These are phyloP conservation scores for Etheostoma nigrum DNA, from an alignment of 2,797 vertebrate genomes.

Conservation along the genomic window DNA sequence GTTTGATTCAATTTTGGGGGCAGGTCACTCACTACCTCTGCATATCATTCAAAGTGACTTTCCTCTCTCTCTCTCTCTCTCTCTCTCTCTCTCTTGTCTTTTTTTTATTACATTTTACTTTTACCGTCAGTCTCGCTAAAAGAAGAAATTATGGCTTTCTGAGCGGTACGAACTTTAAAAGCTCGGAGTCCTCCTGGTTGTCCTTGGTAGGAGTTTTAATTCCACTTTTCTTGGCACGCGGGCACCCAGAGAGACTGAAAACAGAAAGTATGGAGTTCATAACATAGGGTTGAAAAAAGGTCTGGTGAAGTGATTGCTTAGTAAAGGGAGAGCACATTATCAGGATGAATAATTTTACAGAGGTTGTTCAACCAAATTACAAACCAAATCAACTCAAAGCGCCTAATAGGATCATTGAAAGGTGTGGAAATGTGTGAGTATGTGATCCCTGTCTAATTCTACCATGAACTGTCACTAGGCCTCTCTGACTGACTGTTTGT, in stretches of 20 bases:
- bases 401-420: slow-evolving; percentile 62
- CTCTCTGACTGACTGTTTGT: slow-evolving; percentile 77
- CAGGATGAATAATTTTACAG: slow-evolving; percentile 61
- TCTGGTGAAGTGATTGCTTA: slow-evolving; percentile 65
- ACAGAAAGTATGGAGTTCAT: slow-evolving; percentile 89
- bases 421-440: slow-evolving; percentile 68
- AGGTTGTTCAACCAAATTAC: slow-evolving; percentile 62
- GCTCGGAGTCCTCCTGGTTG: slow-evolving; percentile 98
- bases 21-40: slow-evolving; percentile 71
- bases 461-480: slow-evolving; percentile 79
- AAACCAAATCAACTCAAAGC: slow-evolving; percentile 62
- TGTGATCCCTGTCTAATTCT: slow-evolving; percentile 78
- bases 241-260: slow-evolving; percentile 99
- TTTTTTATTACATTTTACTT: slow-evolving; percentile 72
- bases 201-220: slow-evolving; percentile 98
- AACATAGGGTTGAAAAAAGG: slow-evolving; percentile 85
- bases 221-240: slow-evolving; percentile 99
- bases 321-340: slow-evolving; percentile 73
- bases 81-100: slow-evolving; percentile 35
- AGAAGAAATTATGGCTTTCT: slow-evolving; percentile 84
- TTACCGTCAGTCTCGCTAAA: slow-evolving; percentile 84
- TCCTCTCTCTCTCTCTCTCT: slow-evolving; percentile 53
- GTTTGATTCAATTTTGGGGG: slow-evolving; percentile 60
- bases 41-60: slow-evolving; percentile 64
- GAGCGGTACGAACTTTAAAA: slow-evolving; percentile 97